phyloP scores from a whole-genome alignment of 1,140 invertebrate genomes.

The Ditylenchus dipsaci region DNA sequence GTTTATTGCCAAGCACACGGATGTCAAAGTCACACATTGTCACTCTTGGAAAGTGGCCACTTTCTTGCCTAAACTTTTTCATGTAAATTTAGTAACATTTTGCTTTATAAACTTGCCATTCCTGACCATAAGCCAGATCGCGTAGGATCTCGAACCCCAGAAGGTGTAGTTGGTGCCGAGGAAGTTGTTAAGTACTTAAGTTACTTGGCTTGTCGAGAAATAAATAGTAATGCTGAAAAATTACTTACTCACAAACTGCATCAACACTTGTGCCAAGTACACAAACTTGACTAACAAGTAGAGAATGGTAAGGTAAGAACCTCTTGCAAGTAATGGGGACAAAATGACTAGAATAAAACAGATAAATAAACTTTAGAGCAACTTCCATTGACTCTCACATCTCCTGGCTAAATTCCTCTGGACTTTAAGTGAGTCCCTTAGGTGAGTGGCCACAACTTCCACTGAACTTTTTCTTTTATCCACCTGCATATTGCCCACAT shows the following conservation, averaged over 20 bases:
- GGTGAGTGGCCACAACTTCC: slow-evolving; percentile 56
- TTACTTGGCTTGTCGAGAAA: no score
- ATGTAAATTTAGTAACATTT: slow-evolving; percentile 25
- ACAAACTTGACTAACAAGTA: slow-evolving; percentile 62
- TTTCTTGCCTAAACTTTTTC: slow-evolving; percentile 53
- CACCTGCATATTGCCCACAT: slow-evolving; percentile 52
- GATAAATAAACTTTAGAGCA: neutral
- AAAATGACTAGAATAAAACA: slow-evolving; percentile 38
- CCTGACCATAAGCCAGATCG: slow-evolving; percentile 58
- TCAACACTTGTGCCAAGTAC: slow-evolving; percentile 60
- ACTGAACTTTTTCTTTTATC: slow-evolving; percentile 48
- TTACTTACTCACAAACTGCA: slow-evolving; percentile 62
- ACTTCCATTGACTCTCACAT: neutral
- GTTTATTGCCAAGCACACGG: slow-evolving; percentile 58
- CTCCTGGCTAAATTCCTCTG: slow-evolving; percentile 40
- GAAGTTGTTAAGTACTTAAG: slow-evolving; percentile 62
- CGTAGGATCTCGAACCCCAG: slow-evolving; percentile 63
- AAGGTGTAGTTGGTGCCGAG: slow-evolving; percentile 61
- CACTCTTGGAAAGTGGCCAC: slow-evolving; percentile 55
- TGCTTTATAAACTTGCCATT: slow-evolving; percentile 57
- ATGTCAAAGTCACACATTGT: slow-evolving; percentile 61
- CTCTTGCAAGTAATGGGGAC: slow-evolving; percentile 58
- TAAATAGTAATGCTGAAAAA: no score
- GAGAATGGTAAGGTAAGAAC: slow-evolving; percentile 61
- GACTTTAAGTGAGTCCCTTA: slow-evolving; percentile 47